Conservation (phyloP, 1,140 invertebrate genomes). For the Aphelinus atriplicis region DNA sequence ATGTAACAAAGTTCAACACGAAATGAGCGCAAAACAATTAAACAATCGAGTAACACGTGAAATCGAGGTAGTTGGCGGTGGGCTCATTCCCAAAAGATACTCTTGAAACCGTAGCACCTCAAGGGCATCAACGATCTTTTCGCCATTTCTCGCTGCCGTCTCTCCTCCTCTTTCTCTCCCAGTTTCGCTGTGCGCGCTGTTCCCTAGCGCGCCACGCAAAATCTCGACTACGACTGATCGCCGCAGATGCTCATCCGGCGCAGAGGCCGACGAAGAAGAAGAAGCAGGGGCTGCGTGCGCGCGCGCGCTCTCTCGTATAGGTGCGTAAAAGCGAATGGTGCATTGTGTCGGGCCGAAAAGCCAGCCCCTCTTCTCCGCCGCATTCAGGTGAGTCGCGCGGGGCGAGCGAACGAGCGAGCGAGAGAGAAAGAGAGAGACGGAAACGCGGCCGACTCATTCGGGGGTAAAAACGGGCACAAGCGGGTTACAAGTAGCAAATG, state of each 20-base stretch:
- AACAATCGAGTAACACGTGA: no score
- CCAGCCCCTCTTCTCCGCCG: conserved; percentile 45
- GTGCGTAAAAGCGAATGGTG: no score
- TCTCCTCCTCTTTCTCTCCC: no score
- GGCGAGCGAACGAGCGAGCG: conserved; percentile 20
- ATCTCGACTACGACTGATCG: conserved; percentile 59
- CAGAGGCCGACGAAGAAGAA: conserved; percentile 51
- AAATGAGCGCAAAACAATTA: no score
- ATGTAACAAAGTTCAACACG: no score
- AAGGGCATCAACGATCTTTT: background rate
- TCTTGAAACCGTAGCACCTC: no score
- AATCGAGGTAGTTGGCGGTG: no score
- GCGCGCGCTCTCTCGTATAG: conserved; percentile 53
- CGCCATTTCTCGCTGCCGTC: background rate
- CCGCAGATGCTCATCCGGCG: conserved; percentile 59
- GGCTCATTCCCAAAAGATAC: no score
- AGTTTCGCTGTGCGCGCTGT: no score
- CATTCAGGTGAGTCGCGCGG: conserved; percentile 53
- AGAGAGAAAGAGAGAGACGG: no score
- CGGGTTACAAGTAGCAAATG: conserved; percentile 8
- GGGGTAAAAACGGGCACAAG: conserved; percentile 44
- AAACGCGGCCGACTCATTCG: background rate
- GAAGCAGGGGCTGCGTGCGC: conserved; percentile 55
- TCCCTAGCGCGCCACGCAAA: conserved; percentile 39
- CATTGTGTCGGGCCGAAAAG: no score